Percentiles rank a stretch among this genome's conserved stretches.
These are phyloP conservation scores for Nautilus pompilius DNA, from an alignment of 1,140 invertebrate species.

Conservation along the genomic window DNA sequence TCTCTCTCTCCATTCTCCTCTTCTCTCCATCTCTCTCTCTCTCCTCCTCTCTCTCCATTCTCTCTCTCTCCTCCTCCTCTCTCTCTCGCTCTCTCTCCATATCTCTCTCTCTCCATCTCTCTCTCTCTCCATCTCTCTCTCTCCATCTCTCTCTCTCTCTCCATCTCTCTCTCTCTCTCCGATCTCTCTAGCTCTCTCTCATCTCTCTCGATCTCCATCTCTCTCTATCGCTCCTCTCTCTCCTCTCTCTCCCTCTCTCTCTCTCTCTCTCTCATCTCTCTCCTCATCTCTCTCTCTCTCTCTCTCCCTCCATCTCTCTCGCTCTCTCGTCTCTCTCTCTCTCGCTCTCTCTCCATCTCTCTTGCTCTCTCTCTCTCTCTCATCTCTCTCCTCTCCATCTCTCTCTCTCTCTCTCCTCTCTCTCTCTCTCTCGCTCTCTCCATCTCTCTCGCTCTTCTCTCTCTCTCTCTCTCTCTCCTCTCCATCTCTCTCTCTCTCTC, in stretches of 20 bases:
- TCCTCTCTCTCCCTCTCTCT: neutral
- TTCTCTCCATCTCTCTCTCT: too few relatives aligned
- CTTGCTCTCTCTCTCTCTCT: neutral
- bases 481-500: neutral
- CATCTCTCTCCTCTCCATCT: neutral
- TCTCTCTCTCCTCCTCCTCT: neutral
- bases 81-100: neutral
- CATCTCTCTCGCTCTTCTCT: neutral
- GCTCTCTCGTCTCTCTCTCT: neutral
- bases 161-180: too few relatives aligned
- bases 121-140: neutral
- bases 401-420: neutral
- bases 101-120: neutral
- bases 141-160: too few relatives aligned
- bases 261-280: neutral
- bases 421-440: neutral
- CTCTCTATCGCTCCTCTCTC: too few relatives aligned
- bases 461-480: neutral
- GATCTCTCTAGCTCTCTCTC: neutral
- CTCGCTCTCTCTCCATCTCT: too few relatives aligned
- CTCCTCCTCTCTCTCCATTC: neutral
- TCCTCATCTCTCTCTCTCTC: neutral
- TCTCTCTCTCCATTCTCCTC: neutral
- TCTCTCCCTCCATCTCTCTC: neutral
- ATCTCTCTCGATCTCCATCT: neutral